phyloP scores from a whole-genome alignment of 2,113 vertebrate genomes.

The Alectura lathami region DNA sequence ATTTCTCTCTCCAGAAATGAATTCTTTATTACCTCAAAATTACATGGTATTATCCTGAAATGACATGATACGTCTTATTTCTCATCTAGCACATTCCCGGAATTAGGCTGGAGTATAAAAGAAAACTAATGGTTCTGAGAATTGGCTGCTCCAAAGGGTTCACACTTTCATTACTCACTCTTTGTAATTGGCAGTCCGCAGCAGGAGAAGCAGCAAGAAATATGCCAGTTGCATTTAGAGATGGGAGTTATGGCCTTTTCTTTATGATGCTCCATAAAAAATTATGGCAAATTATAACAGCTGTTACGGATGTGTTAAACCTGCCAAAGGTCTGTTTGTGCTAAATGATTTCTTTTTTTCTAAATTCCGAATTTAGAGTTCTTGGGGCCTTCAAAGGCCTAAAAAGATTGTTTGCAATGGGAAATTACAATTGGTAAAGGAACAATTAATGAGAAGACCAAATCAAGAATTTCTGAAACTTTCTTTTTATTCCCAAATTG shows the following conservation, averaged over 20 bases:
- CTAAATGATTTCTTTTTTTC: conserved; percentile 6
- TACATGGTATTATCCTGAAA: conserved; percentile 82
- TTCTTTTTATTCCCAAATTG: background rate
- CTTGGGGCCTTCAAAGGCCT: background rate
- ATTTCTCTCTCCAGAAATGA: conserved; percentile 76
- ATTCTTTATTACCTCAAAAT: conserved; percentile 83
- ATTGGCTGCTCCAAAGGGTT: conserved; percentile 67
- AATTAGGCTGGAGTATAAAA: conserved; percentile 76
- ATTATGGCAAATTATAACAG: conserved; percentile 66
- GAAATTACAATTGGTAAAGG: background rate
- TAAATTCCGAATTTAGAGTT: background rate
- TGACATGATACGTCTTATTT: conserved; percentile 83
- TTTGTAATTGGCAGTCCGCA: conserved; percentile 66
- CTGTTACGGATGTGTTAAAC: conserved; percentile 60
- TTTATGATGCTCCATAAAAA: conserved; percentile 66
- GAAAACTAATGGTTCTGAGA: conserved; percentile 79
- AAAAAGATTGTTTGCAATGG: background rate
- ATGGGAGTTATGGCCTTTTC: conserved; percentile 52
- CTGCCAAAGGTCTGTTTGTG: conserved; percentile 58
- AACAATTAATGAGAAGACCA: background rate
- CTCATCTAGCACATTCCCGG: conserved; percentile 75
- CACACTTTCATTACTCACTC: conserved; percentile 57
- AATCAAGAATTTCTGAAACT: background rate
- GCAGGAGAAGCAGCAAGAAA: conserved; percentile 49
- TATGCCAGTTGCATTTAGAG: conserved; percentile 49